These are phyloP conservation scores for Hypothenemus hampei DNA, from an alignment of 1,140 invertebrate genomes.

Conservation along the genomic window DNA sequence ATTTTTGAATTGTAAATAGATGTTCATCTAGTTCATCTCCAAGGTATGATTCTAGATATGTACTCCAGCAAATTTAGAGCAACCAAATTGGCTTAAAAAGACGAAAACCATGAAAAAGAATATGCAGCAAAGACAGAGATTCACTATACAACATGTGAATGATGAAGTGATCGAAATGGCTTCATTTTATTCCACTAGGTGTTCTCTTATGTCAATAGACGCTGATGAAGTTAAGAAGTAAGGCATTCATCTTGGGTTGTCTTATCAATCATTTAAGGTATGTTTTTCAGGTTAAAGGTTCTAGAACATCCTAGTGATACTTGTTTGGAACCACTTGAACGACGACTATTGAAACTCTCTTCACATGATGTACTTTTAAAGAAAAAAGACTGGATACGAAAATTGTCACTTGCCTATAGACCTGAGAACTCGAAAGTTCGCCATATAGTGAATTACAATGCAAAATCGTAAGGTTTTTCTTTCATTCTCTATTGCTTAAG, in stretches of 20 bases:
- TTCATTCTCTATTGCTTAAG: neutral
- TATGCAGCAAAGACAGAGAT: slow-evolving; percentile 58
- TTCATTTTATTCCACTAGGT: slow-evolving; percentile 33
- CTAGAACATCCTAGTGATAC: slow-evolving; percentile 34
- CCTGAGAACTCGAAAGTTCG: slow-evolving; percentile 32
- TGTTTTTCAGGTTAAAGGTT: slow-evolving; percentile 39
- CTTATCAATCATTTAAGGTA: neutral
- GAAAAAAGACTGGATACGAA: slow-evolving; percentile 40
- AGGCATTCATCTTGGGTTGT: neutral
- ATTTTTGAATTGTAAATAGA: neutral
- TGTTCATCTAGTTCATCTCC: neutral
- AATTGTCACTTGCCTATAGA: slow-evolving; percentile 33
- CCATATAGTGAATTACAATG: slow-evolving; percentile 27
- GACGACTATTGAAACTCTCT: slow-evolving; percentile 36
- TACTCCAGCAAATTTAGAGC: slow-evolving; percentile 54
- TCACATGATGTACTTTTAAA: slow-evolving; percentile 35
- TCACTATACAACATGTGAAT: slow-evolving; percentile 56
- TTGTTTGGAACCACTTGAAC: slow-evolving; percentile 34
- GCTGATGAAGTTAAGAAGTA: slow-evolving; percentile 40
- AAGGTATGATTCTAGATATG: slow-evolving; percentile 29
- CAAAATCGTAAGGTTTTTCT: slow-evolving; percentile 23
- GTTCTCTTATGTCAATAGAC: slow-evolving; percentile 30
- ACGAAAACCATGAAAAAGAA: slow-evolving; percentile 70
- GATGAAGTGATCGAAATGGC: slow-evolving; percentile 47
- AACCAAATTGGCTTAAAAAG: slow-evolving; percentile 70